Conservation (phyloP, 1,140 invertebrate species). For the Diabrotica undecimpunctata region DNA sequence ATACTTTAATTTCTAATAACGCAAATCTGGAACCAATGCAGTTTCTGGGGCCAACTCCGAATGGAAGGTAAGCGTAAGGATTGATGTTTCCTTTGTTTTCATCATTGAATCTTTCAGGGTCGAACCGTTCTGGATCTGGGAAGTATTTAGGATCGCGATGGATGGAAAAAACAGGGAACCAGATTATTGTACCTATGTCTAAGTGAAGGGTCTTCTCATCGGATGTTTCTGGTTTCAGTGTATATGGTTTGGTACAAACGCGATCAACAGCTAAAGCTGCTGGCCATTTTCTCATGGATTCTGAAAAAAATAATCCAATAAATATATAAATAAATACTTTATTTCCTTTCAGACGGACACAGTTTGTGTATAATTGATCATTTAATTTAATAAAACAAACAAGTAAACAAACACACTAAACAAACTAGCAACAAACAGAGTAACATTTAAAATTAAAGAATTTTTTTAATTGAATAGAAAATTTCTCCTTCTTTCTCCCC, state of each 20-base stretch:
- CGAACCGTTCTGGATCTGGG: constrained; percentile 22
- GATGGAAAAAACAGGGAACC: constrained; percentile 25
- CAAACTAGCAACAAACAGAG: background rate
- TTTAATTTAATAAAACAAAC: no score
- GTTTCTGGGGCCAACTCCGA: constrained; percentile 38
- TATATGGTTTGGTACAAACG: constrained; percentile 52
- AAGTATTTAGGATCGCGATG: constrained; percentile 28
- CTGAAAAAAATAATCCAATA: constrained; percentile 38
- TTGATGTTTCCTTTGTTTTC: constrained; percentile 42
- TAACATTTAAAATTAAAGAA: no score
- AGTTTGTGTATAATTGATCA: background rate
- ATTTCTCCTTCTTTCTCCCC: no score
- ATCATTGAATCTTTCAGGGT: constrained; percentile 36
- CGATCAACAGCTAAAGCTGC: constrained; percentile 51
- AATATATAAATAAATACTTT: no score
- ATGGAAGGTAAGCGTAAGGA: constrained; percentile 44
- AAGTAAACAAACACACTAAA: no score
- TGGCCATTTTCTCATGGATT: constrained; percentile 58
- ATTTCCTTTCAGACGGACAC: no score
- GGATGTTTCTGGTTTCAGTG: constrained; percentile 31
- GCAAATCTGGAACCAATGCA: constrained; percentile 41
- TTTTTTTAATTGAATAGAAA: no score
- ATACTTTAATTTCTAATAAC: constrained; percentile 37
- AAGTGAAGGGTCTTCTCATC: constrained; percentile 45
- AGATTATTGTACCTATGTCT: constrained; percentile 39